Evolutionary conservation across 2,113 vertebrate genomes (phyloP), one percentile per base, ranked within the genome.

Genomic region (Lagopus muta): DNA sequence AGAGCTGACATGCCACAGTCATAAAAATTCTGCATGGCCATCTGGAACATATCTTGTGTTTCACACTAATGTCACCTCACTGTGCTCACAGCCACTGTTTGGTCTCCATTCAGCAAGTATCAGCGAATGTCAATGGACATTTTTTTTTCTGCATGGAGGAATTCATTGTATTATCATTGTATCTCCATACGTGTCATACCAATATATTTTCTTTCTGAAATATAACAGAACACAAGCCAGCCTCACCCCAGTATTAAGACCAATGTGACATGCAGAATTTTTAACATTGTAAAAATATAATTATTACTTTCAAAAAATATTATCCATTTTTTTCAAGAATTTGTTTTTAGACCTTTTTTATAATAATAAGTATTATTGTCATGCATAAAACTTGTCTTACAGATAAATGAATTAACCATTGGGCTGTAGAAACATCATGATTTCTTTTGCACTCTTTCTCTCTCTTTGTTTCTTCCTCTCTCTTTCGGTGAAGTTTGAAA

Each of bases 151-250:
- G 47, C 21, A 22, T 48, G 47, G 47, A 48, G 47, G 47, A 48
- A 48, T 48, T 50, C 22, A 50, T 80, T 83, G 16, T 11, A 34
- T 80, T 86, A 72, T 57, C 2, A 34, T 25, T 65, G 7, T 60
- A 24, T 6, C 1, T 12, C 27, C 36, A 79, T 25, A 67, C 24
- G 3, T 42, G 16, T 20, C 54, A 13, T 11, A 34, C 27, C 3
- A 2, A 9, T 32, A 16, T 57, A 54, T 67, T 86, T 73, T 42
- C 21, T 73, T 72, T 69, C 30, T 61, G 18, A 76, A 38, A 3
- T 0, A 14, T 13, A 52, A 32, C n/a, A 6, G 27, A 78, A 54
- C 6, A 38, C 13, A 21, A 34, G 1, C 0, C 3, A 2, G 38
- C 6, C 9, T 66, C 8, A 34, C 2, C 8, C 14, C 22, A n/a